These are phyloP conservation scores for Oconnorella tubifera DNA, from an alignment of 2,888 invertebrate species.

Conservation along the genomic window DNA sequence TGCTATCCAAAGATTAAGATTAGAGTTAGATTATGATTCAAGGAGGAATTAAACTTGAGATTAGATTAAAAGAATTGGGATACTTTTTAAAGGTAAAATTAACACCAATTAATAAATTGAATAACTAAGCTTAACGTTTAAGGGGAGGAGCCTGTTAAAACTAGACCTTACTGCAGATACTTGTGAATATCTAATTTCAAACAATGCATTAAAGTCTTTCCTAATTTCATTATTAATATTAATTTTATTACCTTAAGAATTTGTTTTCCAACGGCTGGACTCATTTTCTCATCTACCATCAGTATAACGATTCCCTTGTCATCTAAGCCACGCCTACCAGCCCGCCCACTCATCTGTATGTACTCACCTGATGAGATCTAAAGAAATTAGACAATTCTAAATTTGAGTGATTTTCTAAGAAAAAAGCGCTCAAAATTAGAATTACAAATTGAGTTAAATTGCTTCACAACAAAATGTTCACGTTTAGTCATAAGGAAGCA, in stretches of 20 bases:
- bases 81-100: too few relatives aligned
- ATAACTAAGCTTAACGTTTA: too few relatives aligned
- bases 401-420: too few relatives aligned
- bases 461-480: neutral
- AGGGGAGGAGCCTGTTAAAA: too few relatives aligned
- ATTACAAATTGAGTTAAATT: neutral
- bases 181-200: neutral
- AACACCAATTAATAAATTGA: too few relatives aligned
- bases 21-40: too few relatives aligned
- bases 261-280: slow-evolving; percentile 60
- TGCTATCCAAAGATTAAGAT: too few relatives aligned
- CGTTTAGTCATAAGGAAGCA: too few relatives aligned
- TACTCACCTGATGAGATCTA: slow-evolving; percentile 89
- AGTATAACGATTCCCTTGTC: slow-evolving; percentile 94
- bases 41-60: too few relatives aligned
- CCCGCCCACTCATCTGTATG: slow-evolving; percentile 99
- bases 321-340: slow-evolving; percentile 92
- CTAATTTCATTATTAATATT: neutral
- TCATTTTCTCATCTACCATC: slow-evolving; percentile 95
- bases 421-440: too few relatives aligned
- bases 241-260: slow-evolving; percentile 56
- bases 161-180: slow-evolving; percentile 7
- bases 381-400: neutral
- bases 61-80: too few relatives aligned
- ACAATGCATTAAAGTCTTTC: neutral